phyloP scores from a whole-genome alignment of 1,140 invertebrate genomes.

The Littorina saxatilis region DNA sequence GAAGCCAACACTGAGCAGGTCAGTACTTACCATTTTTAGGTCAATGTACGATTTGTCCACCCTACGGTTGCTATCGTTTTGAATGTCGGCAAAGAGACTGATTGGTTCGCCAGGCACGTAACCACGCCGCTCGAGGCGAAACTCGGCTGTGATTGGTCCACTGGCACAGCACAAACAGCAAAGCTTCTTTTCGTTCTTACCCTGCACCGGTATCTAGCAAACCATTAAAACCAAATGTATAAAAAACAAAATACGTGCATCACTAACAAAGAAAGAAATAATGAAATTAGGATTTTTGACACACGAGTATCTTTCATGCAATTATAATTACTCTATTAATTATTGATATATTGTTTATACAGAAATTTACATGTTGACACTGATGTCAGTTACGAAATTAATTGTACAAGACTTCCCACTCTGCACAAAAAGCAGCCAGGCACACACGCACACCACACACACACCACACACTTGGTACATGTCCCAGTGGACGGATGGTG shows the following conservation, averaged over 20 bases:
- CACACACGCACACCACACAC: no score
- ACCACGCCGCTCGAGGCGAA: constrained; percentile 55
- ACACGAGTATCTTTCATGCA: background rate
- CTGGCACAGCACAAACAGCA: constrained; percentile 64
- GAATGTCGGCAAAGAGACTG: constrained; percentile 54
- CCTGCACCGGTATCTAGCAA: constrained; percentile 37
- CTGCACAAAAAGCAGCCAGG: no score
- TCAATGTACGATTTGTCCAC: constrained; percentile 47
- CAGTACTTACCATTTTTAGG: constrained; percentile 48
- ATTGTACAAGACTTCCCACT: no score
- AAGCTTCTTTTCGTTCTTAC: constrained; percentile 52
- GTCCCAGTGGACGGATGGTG: no score
- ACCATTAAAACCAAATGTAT: no score
- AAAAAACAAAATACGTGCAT: background rate
- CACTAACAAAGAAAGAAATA: background rate
- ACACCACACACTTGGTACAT: no score
- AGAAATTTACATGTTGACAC: no score
- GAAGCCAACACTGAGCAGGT: no score
- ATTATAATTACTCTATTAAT: no score
- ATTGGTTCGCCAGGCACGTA: constrained; percentile 66
- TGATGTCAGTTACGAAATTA: no score
- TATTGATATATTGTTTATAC: no score
- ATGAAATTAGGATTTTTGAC: background rate
- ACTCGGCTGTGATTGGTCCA: constrained; percentile 55
- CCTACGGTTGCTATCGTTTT: constrained; percentile 47